These are phyloP conservation scores for Mimas tiliae DNA, from an alignment of 2,888 invertebrate genomes.

Conservation along the genomic window DNA sequence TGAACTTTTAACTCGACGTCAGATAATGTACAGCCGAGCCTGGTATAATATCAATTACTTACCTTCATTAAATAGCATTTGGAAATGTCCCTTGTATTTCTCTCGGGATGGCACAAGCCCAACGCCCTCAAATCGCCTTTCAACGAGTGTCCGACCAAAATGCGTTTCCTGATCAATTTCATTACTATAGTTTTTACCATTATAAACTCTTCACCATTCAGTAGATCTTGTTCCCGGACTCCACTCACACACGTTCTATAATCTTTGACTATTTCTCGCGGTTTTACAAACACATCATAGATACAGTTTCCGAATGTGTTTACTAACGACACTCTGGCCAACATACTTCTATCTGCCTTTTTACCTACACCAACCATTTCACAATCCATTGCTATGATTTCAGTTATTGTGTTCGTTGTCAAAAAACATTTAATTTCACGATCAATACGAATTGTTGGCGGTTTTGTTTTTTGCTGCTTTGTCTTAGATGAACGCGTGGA, in stretches of 20 bases:
- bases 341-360: slow-evolving; percentile 89
- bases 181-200: slow-evolving; percentile 90
- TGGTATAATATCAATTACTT: too few relatives aligned
- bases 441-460: neutral
- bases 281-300: slow-evolving; percentile 93
- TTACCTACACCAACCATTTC: slow-evolving; percentile 97
- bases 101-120: slow-evolving; percentile 90
- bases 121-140: slow-evolving; percentile 94
- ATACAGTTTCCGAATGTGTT: slow-evolving; percentile 92
- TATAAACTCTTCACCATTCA: slow-evolving; percentile 87
- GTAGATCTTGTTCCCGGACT: slow-evolving; percentile 89
- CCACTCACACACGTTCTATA: slow-evolving; percentile 95
- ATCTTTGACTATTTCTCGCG: slow-evolving; percentile 88
- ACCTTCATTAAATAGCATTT: slow-evolving; percentile 90
- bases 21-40: too few relatives aligned
- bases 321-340: slow-evolving; percentile 95
- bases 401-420: slow-evolving; percentile 73
- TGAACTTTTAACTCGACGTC: too few relatives aligned
- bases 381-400: slow-evolving; percentile 94
- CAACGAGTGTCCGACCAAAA: slow-evolving; percentile 94
- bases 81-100: slow-evolving; percentile 91
- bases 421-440: too few relatives aligned
- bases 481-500: too few relatives aligned
- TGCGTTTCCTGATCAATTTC: slow-evolving; percentile 88
- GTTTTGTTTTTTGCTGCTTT: slow-evolving; percentile 32